phyloP scores from a whole-genome alignment of 2,888 invertebrate genomes.

The Plemyria rubiginata region DNA sequence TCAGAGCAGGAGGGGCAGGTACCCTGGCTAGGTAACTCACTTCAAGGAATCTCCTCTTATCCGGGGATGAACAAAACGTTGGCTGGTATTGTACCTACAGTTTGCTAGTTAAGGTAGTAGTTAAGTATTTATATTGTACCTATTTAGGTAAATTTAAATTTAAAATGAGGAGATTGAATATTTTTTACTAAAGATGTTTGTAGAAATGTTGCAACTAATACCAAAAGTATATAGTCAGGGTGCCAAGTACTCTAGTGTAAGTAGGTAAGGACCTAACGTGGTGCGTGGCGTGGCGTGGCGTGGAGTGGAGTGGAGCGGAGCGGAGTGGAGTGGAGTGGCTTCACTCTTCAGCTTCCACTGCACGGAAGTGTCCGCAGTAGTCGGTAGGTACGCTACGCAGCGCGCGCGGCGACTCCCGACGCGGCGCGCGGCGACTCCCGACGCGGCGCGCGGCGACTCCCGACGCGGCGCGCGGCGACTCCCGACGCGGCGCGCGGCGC shows the following conservation, averaged over 20 bases:
- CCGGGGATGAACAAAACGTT: not conserved
- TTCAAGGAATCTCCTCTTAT: not conserved
- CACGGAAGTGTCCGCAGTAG: too few relatives aligned
- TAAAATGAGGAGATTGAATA: slow-evolving; percentile 27
- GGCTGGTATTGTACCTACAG: slow-evolving; percentile 12
- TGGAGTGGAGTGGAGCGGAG: too few relatives aligned
- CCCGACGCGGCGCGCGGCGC: not conserved
- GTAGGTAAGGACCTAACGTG: not conserved
- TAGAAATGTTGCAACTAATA: slow-evolving; percentile 21
- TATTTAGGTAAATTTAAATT: slow-evolving; percentile 3
- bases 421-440: not conserved
- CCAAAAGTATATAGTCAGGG: slow-evolving; percentile 27
- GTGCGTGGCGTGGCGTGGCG: too few relatives aligned
- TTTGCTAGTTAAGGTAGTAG: slow-evolving; percentile 1
- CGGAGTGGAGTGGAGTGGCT: too few relatives aligned
- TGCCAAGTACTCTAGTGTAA: slow-evolving; percentile 32
- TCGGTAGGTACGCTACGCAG: too few relatives aligned
- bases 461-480: too few relatives aligned
- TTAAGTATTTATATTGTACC: slow-evolving; percentile 13
- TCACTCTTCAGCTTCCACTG: too few relatives aligned
- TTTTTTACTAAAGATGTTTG: slow-evolving; percentile 32
- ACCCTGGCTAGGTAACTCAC: too few relatives aligned
- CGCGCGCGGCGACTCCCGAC: not conserved
- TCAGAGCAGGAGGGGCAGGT: too few relatives aligned
- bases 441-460: not conserved